Conservation (phyloP, 2,797 vertebrate species). For the Rhodeus uyekii region DNA sequence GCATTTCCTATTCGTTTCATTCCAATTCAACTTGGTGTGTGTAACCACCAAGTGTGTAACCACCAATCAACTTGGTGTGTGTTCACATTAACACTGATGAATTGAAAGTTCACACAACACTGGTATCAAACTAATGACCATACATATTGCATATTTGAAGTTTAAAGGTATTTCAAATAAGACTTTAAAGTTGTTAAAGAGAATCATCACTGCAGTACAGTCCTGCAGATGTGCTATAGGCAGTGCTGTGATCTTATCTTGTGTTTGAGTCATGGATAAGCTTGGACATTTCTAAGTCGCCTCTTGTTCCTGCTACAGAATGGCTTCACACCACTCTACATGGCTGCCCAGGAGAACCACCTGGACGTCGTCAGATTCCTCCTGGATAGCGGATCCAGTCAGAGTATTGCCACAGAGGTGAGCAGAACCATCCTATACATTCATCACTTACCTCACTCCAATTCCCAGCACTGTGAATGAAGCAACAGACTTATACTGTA, state of each 20-base stretch:
- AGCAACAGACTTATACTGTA: background rate
- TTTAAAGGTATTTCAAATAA: background rate
- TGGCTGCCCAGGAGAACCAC: conserved; percentile 99
- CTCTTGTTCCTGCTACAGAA: conserved; percentile 79
- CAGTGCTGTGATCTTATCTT: no score
- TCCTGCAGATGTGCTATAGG: background rate
- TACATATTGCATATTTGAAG: background rate
- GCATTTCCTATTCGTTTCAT: background rate
- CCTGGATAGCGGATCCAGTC: conserved; percentile 92
- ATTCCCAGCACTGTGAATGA: background rate
- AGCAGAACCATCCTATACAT: conserved; percentile 50
- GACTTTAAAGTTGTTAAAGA: background rate
- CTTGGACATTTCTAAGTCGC: conserved; percentile 54
- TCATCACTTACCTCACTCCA: conserved; percentile 11
- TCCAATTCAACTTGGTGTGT: background rate
- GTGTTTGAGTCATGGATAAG: background rate
- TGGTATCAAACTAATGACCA: background rate
- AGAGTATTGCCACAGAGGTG: conserved; percentile 97
- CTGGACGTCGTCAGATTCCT: conserved; percentile 95
- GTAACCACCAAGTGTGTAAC: no score
- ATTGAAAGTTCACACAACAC: background rate
- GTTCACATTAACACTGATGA: background rate
- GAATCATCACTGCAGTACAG: background rate
- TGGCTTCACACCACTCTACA: conserved; percentile 97
- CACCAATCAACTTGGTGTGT: background rate